Conservation (phyloP, 2,113 vertebrate genomes). For the Oreochromis niloticus region DNA sequence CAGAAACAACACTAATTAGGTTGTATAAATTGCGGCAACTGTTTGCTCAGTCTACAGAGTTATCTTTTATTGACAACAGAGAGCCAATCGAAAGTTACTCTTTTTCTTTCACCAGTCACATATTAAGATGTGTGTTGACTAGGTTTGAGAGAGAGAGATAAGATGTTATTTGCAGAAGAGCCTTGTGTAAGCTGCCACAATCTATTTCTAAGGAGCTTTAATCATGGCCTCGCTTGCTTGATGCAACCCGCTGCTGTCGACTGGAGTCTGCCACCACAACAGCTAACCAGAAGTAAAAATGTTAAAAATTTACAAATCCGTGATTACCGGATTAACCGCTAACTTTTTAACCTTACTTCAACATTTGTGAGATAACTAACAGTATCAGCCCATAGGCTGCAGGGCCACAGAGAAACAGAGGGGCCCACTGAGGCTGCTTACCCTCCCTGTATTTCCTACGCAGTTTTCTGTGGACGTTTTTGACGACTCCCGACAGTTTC, state of each 20-base stretch:
- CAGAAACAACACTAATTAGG: neutral
- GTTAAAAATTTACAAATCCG: rapidly evolving
- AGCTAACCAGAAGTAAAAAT: neutral
- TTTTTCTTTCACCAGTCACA: neutral
- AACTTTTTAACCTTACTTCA: neutral
- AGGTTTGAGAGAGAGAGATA: neutral
- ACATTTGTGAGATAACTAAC: neutral
- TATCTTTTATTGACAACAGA: neutral
- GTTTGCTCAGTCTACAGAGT: neutral
- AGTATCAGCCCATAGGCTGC: neutral
- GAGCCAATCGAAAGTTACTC: neutral
- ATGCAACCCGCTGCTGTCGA: neutral
- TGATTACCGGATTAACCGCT: neutral
- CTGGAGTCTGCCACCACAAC: neutral
- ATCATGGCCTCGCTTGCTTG: constrained; percentile 18
- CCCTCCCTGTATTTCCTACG: constrained; percentile 96
- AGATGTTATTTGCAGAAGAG: neutral
- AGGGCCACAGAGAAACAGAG: neutral
- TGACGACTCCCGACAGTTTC: constrained; percentile 92
- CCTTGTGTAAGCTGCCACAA: neutral
- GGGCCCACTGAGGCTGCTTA: constrained; percentile 61
- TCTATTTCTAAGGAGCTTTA: constrained; percentile 3
- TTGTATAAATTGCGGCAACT: neutral
- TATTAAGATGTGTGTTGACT: neutral
- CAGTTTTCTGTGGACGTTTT: constrained; percentile 91